Conservation (phyloP, 2,797 vertebrate species). For the Sardinella longiceps region DNA sequence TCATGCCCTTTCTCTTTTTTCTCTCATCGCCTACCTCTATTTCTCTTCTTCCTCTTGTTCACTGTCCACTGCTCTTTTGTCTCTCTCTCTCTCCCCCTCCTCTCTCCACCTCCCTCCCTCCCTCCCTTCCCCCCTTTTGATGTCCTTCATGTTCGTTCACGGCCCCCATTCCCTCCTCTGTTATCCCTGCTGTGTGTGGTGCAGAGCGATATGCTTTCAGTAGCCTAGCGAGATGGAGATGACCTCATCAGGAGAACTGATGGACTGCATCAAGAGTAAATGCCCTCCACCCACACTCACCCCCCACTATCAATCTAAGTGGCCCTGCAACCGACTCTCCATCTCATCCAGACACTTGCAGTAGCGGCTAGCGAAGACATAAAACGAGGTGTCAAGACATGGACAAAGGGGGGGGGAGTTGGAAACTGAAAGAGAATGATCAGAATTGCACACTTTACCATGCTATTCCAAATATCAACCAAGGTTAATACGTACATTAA, state of each 20-base stretch:
- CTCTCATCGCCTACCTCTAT: constrained; percentile 49
- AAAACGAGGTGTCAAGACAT: too few species aligned
- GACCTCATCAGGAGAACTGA: background rate
- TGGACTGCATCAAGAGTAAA: background rate
- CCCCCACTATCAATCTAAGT: background rate
- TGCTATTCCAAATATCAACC: too few species aligned
- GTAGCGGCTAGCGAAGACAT: too few species aligned
- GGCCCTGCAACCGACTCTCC: background rate
- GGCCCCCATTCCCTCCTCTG: background rate
- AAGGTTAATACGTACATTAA: too few species aligned
- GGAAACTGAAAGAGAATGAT: too few species aligned
- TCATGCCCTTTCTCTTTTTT: background rate
- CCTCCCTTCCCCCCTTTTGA: constrained; percentile 41
- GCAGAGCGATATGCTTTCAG: background rate
- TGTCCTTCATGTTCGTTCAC: constrained; percentile 27
- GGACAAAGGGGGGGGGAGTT: too few species aligned
- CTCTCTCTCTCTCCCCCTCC: background rate
- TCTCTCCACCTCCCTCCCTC: constrained; percentile 50
- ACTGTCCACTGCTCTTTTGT: constrained; percentile 12
- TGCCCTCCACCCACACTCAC: background rate
- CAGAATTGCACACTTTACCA: too few species aligned
- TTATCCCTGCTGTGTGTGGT: background rate
- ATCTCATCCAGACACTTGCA: background rate
- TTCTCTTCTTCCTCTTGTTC: constrained; percentile 47
- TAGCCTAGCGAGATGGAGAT: background rate